A percentile compares a stretch with the other conserved stretches of the same genome.
Conservation (phyloP, 2,113 vertebrate genomes). For the Alethe diademata region DNA sequence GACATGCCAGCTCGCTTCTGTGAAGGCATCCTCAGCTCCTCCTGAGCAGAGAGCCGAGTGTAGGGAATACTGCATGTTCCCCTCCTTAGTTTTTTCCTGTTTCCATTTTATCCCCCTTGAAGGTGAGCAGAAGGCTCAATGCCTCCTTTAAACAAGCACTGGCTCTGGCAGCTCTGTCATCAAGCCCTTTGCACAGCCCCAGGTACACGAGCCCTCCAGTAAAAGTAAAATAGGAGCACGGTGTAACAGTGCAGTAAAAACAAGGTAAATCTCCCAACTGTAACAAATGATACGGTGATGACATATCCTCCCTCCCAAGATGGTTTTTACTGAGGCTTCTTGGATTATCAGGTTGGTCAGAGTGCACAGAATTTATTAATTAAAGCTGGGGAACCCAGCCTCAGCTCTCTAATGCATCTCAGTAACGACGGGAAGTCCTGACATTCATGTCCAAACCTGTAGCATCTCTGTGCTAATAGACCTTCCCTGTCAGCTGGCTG, state of each 20-base stretch:
- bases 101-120: background rate
- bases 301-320: conserved; percentile 34
- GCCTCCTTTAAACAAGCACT: background rate
- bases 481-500: background rate
- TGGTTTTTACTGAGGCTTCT: conserved; percentile 37
- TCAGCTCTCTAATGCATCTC: background rate
- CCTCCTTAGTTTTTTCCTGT: background rate
- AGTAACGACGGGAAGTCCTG: background rate
- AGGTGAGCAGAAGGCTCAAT: background rate
- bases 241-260: background rate
- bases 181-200: background rate
- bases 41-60: background rate
- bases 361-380: conserved; percentile 52
- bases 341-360: conserved; percentile 42
- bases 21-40: background rate
- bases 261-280: conserved; percentile 2
- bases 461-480: background rate
- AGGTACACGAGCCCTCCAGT: background rate
- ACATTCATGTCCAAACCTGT: background rate
- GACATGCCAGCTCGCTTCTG: background rate
- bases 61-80: background rate
- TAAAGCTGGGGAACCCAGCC: conserved; percentile 15
- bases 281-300: conserved; percentile 11
- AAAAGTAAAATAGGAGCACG: background rate
- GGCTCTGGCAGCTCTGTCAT: background rate